These are phyloP conservation scores for Pseudomyrmex concolor DNA, from an alignment of 1,140 invertebrate genomes.

Conservation along the genomic window DNA sequence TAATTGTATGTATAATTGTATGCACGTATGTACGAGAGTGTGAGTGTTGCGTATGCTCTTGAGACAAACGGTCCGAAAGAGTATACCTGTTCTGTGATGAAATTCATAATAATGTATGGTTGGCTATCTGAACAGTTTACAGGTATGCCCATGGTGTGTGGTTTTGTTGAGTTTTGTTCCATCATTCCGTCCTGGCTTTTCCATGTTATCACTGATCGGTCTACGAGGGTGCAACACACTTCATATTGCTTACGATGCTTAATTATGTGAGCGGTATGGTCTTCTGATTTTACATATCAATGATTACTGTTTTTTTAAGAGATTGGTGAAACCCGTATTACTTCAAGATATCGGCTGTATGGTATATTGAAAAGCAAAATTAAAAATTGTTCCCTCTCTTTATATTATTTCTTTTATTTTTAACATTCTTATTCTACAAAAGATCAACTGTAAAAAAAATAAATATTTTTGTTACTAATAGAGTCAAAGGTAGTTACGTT, in stretches of 20 bases:
- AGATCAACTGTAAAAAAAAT: not conserved
- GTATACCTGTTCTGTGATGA: not conserved
- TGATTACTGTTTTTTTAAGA: conserved; percentile 47
- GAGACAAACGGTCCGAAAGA: conserved; percentile 11
- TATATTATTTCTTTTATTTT: not conserved
- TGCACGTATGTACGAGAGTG: not conserved
- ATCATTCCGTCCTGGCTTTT: conserved; percentile 70
- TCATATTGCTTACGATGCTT: conserved; percentile 71
- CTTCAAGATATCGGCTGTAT: conserved; percentile 10
- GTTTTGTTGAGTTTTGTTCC: conserved; percentile 71
- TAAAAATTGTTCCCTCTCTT: not conserved
- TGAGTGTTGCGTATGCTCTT: not conserved
- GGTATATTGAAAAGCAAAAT: not conserved
- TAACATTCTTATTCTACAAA: not conserved
- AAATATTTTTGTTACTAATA: no score
- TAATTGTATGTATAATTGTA: no score
- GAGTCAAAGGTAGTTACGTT: not conserved
- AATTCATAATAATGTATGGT: conserved; percentile 66
- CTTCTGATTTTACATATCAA: conserved; percentile 65
- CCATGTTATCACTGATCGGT: conserved; percentile 68
- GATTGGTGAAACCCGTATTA: conserved; percentile 38
- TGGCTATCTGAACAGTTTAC: conserved; percentile 68
- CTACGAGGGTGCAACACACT: conserved; percentile 65
- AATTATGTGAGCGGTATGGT: conserved; percentile 70
- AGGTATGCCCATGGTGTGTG: conserved; percentile 68